Evolutionary conservation across 1,140 invertebrate genomes (phyloP).

Genomic region (Vollenhovia emeryi): DNA sequence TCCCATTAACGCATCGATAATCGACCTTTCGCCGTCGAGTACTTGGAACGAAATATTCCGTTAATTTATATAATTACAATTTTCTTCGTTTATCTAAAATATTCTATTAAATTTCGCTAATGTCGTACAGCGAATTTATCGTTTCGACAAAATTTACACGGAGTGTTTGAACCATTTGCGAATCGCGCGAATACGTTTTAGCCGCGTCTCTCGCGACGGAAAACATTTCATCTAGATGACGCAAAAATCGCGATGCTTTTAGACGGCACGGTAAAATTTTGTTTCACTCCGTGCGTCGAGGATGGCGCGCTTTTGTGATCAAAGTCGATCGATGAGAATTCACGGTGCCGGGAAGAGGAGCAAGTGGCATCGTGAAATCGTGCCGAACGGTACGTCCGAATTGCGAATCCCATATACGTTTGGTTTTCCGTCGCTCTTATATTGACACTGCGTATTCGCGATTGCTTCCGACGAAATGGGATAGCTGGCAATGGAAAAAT

Average conservation of each 20-base stretch:
- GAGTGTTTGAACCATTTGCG: neutral
- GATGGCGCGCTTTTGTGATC: neutral
- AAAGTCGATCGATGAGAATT: constrained; percentile 11
- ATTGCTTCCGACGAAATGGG: constrained; percentile 19
- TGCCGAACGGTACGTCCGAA: no score
- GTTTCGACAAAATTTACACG: neutral
- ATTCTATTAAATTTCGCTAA: neutral
- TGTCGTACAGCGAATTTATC: neutral
- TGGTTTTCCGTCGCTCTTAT: constrained; percentile 26
- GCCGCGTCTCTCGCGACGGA: neutral
- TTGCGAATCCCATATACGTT: constrained; percentile 33
- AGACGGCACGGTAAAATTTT: constrained; percentile 1
- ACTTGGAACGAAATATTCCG: neutral
- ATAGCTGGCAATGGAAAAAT: constrained; percentile 11
- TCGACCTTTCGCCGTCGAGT: neutral
- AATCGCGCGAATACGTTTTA: neutral
- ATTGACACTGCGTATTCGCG: constrained; percentile 33
- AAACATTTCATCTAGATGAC: neutral
- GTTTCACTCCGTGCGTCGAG: neutral
- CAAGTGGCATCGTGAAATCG: constrained; percentile 35
- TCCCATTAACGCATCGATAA: neutral
- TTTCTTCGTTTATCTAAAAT: neutral
- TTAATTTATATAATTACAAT: neutral
- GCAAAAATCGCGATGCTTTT: constrained; percentile 2
- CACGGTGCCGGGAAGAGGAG: neutral